These are phyloP conservation scores for Cosmia pyralina DNA, from an alignment of 2,888 invertebrate genomes.

Conservation along the genomic window DNA sequence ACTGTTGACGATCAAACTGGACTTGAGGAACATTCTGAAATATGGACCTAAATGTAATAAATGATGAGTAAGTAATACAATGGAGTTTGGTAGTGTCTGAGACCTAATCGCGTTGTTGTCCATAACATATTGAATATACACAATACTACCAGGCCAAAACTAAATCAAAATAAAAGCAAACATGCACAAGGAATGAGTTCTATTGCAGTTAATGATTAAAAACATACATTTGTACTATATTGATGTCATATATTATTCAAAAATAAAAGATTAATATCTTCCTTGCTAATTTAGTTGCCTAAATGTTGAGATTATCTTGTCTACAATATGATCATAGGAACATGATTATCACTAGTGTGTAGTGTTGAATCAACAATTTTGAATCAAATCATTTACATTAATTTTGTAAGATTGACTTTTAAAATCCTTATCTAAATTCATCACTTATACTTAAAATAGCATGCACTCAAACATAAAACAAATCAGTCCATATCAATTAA, in stretches of 20 bases:
- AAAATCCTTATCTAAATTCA: slow-evolving; percentile 16
- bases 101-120: neutral
- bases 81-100: neutral
- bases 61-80: slow-evolving; percentile 41
- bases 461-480: slow-evolving; percentile 37
- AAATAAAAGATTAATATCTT: slow-evolving; percentile 20
- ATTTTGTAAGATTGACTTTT: slow-evolving; percentile 11
- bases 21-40: too few relatives aligned
- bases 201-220: slow-evolving; percentile 24
- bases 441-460: slow-evolving; percentile 44
- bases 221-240: slow-evolving; percentile 21
- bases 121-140: neutral
- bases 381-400: neutral
- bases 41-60: slow-evolving; percentile 50
- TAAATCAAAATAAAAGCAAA: neutral
- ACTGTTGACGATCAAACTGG: too few relatives aligned
- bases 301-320: slow-evolving; percentile 15
- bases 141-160: neutral
- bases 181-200: slow-evolving; percentile 14
- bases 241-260: neutral
- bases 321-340: slow-evolving; percentile 28
- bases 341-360: slow-evolving; percentile 24
- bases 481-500: slow-evolving; percentile 64
- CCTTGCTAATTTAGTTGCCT: neutral
- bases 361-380: neutral